Evolutionary conservation across 2,888 invertebrate genomes (phyloP).

Genomic region (Lasioglossum villosulum): DNA sequence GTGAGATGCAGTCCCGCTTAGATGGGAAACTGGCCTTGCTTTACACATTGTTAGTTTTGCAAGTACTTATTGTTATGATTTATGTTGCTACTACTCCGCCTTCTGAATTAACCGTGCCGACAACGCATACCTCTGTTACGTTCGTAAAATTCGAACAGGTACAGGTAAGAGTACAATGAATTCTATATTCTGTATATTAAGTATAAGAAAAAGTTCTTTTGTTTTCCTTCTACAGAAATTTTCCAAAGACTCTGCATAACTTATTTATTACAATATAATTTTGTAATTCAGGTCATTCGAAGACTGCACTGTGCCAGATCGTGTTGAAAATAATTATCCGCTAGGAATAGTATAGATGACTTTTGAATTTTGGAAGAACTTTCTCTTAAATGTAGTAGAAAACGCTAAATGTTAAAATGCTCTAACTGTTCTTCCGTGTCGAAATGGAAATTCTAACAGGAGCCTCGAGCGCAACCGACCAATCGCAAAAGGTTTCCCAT

Average conservation of each 20-base stretch:
- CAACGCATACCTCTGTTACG: constrained; percentile 77
- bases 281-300: neutral
- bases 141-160: constrained; percentile 77
- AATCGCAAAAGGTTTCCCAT: constrained; percentile 65
- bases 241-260: neutral
- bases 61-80: constrained; percentile 82
- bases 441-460: constrained; percentile 58
- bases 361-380: neutral
- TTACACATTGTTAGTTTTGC: constrained; percentile 81
- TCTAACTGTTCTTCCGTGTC: neutral
- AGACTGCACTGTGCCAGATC: neutral
- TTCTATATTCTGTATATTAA: neutral
- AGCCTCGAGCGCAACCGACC: constrained; percentile 54
- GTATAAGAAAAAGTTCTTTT: neutral
- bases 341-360: neutral
- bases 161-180: constrained; percentile 55
- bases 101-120: constrained; percentile 73
- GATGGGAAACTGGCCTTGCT: constrained; percentile 82
- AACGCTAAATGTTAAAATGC: neutral
- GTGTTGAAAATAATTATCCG: neutral
- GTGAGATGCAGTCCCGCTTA: constrained; percentile 82
- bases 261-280: neutral
- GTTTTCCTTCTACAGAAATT: neutral
- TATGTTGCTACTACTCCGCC: constrained; percentile 82
- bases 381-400: neutral